Conservation (phyloP, 2,888 invertebrate species). For the Apoda limacodes region DNA sequence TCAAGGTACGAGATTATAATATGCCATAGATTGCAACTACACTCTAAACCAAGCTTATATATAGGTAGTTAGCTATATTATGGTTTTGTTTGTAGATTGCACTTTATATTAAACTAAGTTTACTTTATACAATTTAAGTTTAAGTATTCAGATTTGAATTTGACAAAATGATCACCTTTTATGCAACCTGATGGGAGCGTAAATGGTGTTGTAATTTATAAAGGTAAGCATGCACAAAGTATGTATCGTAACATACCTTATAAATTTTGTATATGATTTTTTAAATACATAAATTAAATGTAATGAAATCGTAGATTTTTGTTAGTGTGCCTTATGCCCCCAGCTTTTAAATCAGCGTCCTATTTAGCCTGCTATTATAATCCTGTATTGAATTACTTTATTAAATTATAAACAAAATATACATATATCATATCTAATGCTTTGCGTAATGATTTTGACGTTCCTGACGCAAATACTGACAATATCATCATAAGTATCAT, state of each 20-base stretch:
- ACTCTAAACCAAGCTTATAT: constrained; percentile 40
- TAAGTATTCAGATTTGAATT: constrained; percentile 58
- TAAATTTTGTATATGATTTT: not conserved
- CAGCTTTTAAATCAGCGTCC: too few species aligned
- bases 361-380: too few species aligned
- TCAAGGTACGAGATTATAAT: constrained; percentile 72
- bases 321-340: too few species aligned
- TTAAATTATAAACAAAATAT: too few species aligned
- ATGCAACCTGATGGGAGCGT: constrained; percentile 67
- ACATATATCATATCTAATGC: too few species aligned
- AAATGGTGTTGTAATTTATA: constrained; percentile 65
- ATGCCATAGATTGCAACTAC: constrained; percentile 10
- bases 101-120: constrained; percentile 51
- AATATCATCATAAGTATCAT: constrained; percentile 5
- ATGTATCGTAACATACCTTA: constrained; percentile 37
- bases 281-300: too few species aligned
- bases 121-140: constrained; percentile 56
- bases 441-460: too few species aligned
- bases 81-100: constrained; percentile 60
- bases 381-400: too few species aligned
- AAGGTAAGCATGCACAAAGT: constrained; percentile 68
- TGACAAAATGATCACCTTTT: constrained; percentile 66
- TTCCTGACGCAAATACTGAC: too few species aligned
- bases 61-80: constrained; percentile 58
- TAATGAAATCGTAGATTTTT: too few species aligned